phyloP scores from a whole-genome alignment of 2,113 vertebrate genomes.

The Centropus unirufus region DNA sequence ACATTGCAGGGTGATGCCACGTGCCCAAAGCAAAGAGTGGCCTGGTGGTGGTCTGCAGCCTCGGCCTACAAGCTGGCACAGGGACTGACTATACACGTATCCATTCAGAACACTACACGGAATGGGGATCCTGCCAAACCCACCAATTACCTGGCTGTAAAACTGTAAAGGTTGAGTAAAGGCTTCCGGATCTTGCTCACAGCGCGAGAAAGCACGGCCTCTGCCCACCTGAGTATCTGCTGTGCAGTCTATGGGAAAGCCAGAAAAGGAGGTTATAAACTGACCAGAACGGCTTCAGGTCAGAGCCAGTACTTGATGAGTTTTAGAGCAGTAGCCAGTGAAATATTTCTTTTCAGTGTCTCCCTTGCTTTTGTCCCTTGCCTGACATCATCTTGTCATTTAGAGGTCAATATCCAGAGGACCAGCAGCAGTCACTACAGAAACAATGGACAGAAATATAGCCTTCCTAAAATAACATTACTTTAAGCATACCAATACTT shows the following conservation, averaged over 20 bases:
- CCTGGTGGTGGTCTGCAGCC: neutral
- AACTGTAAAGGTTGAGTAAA: conserved; percentile 43
- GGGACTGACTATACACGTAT: neutral
- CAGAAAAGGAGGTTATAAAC: neutral
- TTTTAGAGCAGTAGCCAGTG: neutral
- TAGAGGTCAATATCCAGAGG: neutral
- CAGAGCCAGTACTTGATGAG: neutral
- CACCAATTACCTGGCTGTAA: conserved; percentile 60
- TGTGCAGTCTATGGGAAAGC: conserved; percentile 63
- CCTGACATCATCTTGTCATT: neutral
- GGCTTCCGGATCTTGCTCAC: conserved; percentile 60
- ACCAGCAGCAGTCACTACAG: neutral
- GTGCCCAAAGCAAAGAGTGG: neutral
- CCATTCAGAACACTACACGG: neutral
- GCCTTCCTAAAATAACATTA: neutral
- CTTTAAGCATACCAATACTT: neutral
- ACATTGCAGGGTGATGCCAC: neutral
- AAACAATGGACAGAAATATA: neutral
- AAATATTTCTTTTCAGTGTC: neutral
- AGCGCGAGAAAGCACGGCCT: conserved; percentile 26
- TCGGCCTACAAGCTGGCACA: neutral
- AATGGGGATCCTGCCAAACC: neutral
- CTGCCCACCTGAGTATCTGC: conserved; percentile 70
- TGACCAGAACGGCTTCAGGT: neutral
- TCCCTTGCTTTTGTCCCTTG: neutral